phyloP scores from a whole-genome alignment of 2,888 invertebrate genomes.

The Tachina lurida region DNA sequence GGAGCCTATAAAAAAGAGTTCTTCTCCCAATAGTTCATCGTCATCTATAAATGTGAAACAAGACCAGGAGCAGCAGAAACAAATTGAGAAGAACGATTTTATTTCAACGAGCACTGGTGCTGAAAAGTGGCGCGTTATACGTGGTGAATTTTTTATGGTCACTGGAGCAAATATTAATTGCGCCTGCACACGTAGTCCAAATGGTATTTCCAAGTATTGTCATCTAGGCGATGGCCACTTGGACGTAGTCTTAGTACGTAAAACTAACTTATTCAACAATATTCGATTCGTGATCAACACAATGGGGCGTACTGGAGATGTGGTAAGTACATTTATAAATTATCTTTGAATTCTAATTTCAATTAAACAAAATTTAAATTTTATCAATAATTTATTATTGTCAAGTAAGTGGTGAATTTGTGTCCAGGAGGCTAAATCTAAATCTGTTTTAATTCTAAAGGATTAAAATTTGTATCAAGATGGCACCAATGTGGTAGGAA shows the following conservation, averaged over 20 bases:
- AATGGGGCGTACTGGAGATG: slow-evolving; percentile 85
- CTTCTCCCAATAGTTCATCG: slow-evolving; percentile 44
- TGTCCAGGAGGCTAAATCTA: too few relatives aligned
- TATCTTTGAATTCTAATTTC: too few relatives aligned
- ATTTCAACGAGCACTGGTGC: slow-evolving; percentile 35
- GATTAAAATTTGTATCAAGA: too few relatives aligned
- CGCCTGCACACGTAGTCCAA: slow-evolving; percentile 88
- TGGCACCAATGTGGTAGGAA: too few relatives aligned
- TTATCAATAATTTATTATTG: too few relatives aligned
- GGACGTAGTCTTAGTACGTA: slow-evolving; percentile 89
- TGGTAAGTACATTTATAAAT: slow-evolving; percentile 83
- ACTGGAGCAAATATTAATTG: slow-evolving; percentile 91
- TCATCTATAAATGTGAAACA: slow-evolving; percentile 41
- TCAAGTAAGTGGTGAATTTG: too few relatives aligned
- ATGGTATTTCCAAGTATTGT: slow-evolving; percentile 90
- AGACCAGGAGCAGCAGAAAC: slow-evolving; percentile 3
- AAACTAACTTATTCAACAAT: slow-evolving; percentile 89
- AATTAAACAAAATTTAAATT: too few relatives aligned
- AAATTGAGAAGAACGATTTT: background rate
- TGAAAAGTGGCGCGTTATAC: slow-evolving; percentile 85
- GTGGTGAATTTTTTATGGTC: slow-evolving; percentile 90
- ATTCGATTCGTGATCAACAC: slow-evolving; percentile 87
- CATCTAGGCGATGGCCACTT: slow-evolving; percentile 92
- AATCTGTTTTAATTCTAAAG: too few relatives aligned
- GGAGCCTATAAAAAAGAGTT: background rate